phyloP scores from a whole-genome alignment of 2,888 invertebrate genomes.

The Ypsolopha scabrella region DNA sequence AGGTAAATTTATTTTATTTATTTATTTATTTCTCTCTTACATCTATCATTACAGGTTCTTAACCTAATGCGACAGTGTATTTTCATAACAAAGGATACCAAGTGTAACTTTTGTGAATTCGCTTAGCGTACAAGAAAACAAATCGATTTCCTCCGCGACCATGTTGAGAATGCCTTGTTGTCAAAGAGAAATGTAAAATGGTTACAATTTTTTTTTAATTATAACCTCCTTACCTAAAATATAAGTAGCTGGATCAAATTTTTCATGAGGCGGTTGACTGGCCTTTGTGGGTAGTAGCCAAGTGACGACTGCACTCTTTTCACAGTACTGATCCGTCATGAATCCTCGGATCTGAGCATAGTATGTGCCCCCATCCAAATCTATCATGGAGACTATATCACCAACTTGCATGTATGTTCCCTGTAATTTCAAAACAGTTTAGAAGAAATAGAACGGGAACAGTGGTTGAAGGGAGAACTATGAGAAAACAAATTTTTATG shows the following conservation, averaged over 20 bases:
- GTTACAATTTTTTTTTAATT: neutral
- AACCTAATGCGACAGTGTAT: no score
- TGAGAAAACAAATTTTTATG: no score
- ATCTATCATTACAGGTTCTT: no score
- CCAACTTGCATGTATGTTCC: slow-evolving; percentile 89
- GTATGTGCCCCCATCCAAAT: slow-evolving; percentile 80
- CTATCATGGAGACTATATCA: slow-evolving; percentile 89
- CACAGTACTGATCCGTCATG: slow-evolving; percentile 91
- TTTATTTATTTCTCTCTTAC: no score
- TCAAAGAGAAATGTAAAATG: no score
- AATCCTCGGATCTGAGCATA: slow-evolving; percentile 93
- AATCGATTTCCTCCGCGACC: no score
- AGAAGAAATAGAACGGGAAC: neutral
- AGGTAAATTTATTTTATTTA: no score
- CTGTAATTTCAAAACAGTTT: slow-evolving; percentile 30
- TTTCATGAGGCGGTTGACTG: slow-evolving; percentile 80
- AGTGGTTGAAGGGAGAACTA: no score
- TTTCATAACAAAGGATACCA: no score
- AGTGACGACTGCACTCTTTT: slow-evolving; percentile 91
- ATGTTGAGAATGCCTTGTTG: no score
- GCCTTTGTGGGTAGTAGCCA: slow-evolving; percentile 91
- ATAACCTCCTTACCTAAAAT: slow-evolving; percentile 79
- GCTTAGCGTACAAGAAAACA: no score
- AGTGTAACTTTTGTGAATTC: no score
- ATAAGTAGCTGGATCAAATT: slow-evolving; percentile 91